Evolutionary conservation across 2,113 vertebrate species (phyloP).

Genomic region (Platycercus adscitus): DNA sequence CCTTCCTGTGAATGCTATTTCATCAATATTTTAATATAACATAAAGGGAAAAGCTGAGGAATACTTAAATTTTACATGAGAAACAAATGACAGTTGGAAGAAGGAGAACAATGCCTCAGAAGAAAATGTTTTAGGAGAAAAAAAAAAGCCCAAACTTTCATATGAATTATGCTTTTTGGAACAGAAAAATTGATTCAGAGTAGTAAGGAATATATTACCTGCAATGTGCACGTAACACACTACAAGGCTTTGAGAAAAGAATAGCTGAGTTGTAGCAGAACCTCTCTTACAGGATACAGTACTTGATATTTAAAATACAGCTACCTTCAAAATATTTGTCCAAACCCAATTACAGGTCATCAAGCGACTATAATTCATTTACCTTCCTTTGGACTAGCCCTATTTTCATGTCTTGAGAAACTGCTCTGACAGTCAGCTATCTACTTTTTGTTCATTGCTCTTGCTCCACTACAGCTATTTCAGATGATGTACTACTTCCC

Average conservation of each 20-base stretch:
- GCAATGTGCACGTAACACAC: accelerated
- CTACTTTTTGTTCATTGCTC: background rate
- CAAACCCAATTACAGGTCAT: background rate
- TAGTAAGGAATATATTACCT: background rate
- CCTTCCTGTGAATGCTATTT: background rate
- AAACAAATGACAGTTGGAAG: background rate
- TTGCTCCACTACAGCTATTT: background rate
- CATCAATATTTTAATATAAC: conserved; percentile 11
- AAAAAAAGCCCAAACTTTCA: background rate
- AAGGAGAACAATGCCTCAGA: background rate
- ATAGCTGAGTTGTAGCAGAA: background rate
- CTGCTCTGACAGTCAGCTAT: background rate
- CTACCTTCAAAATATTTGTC: background rate
- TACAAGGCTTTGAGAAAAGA: background rate
- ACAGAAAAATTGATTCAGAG: background rate
- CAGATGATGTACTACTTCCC: background rate
- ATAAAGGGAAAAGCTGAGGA: background rate
- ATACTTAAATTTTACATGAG: conserved; percentile 17
- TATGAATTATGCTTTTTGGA: background rate
- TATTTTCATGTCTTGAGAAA: background rate
- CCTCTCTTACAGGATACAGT: background rate
- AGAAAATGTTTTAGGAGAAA: background rate
- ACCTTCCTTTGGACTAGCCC: background rate
- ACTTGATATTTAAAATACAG: background rate
- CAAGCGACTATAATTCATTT: background rate